Base-by-base conservation (phyloP, 1,140 invertebrate genomes). In the Cheumatopsyche charites region DNA sequence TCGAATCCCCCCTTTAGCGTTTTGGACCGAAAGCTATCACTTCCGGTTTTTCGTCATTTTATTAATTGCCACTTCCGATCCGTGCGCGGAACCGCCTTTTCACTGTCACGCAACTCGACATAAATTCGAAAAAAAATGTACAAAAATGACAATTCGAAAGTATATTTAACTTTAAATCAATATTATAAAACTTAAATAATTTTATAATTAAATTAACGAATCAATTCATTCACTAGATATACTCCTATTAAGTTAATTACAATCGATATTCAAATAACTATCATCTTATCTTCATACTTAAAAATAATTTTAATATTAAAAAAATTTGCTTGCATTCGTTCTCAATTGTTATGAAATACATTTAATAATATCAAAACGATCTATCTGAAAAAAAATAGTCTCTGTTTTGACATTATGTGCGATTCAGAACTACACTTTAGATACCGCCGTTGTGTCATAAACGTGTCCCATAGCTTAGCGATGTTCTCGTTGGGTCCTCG, bases 61-160 rank as follows among this genome's bases (percentile, higher is more conserved):
- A 61, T 61, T 61, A 61, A 61, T 61, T 61, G 55, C 55, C 55
- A 61, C 21, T 61, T 61, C 21, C 23, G 55, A 61, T 61, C 55
- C 29, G 29, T 4, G 29, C 29, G 29, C 29, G 29, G 29, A 36
- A 36, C 29, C 55, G 55, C 55, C 55, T 19, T 61, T 61, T 61
- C 23, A 13, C 55, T 61, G 55, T 61, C 55, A 49, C 45, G 45
- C 45, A 13, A 4, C 45, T n/a, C 13, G 13, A 19, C 45, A 15
- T 49, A 5, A 49, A 49, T 49, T 49, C 13, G 17, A 49, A 49
- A n/a, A 49, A 43, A 43, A 49, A 49, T 49, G 4, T 19, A 19
- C 13, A 5, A 13, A 15, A 19, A 49, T 13, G 17, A 5, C 13
- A n/a, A 49, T 19, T 49, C 45, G 13, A 49, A 5, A 5, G 13